These are phyloP conservation scores for Andrena bicolor DNA, from an alignment of 2,888 invertebrate species.

Conservation along the genomic window DNA sequence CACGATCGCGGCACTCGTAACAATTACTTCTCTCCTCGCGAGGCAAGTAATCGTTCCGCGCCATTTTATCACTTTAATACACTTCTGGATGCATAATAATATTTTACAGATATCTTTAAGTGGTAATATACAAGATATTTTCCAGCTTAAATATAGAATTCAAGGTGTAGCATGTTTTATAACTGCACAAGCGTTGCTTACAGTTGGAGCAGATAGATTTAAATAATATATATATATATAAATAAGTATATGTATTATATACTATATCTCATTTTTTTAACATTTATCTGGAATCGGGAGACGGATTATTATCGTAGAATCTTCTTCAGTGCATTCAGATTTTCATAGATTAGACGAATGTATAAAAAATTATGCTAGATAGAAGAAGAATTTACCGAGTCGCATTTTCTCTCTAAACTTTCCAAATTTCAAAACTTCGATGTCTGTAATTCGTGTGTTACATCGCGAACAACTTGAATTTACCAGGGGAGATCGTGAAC, in stretches of 20 bases:
- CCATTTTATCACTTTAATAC: slow-evolving; percentile 33
- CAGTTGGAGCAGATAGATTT: slow-evolving; percentile 30
- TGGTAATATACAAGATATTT: slow-evolving; percentile 21
- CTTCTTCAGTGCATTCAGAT: neutral
- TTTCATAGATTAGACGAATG: slow-evolving; percentile 24
- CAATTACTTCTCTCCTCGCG: slow-evolving; percentile 11
- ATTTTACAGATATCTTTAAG: slow-evolving; percentile 34
- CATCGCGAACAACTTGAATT: neutral
- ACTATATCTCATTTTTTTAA: slow-evolving; percentile 16
- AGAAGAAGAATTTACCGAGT: slow-evolving; percentile 9
- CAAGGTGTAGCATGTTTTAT: slow-evolving; percentile 40
- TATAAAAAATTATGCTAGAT: slow-evolving; percentile 7
- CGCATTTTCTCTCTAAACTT: slow-evolving; percentile 2
- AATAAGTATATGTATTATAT: neutral
- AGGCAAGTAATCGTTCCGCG: slow-evolving; percentile 29
- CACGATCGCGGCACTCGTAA: slow-evolving; percentile 12
- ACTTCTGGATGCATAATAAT: slow-evolving; percentile 29
- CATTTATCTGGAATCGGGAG: neutral
- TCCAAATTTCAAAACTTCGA: slow-evolving; percentile 19
- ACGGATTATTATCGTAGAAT: slow-evolving; percentile 16
- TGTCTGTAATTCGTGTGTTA: slow-evolving; percentile 8
- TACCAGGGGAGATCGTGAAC: neutral
- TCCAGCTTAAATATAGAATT: slow-evolving; percentile 32
- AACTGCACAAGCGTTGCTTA: slow-evolving; percentile 40
- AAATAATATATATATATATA: slow-evolving; percentile 23